These are phyloP conservation scores for Embidobia sp. DNA, from an alignment of 2,888 invertebrate genomes.

Conservation along the genomic window DNA sequence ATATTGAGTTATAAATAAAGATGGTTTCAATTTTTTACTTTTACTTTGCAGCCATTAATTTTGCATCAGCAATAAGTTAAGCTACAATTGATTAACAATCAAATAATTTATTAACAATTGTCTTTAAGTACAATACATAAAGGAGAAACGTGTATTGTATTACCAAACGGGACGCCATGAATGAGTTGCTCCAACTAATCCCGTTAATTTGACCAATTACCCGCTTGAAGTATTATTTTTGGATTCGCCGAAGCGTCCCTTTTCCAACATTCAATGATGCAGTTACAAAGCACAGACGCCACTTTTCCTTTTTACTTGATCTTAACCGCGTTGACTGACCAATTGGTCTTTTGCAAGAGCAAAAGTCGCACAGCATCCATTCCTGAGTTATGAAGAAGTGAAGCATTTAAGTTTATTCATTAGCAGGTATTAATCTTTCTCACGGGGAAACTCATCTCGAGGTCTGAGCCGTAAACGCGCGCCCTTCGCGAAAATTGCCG, in stretches of 20 bases:
- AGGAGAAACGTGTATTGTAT: no score
- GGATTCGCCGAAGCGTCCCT: slow-evolving; percentile 1
- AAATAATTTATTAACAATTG: no score
- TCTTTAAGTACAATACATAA: no score
- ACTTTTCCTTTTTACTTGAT: slow-evolving; percentile 37
- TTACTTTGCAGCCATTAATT: no score
- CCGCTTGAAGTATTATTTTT: slow-evolving; percentile 16
- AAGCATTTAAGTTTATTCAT: slow-evolving; percentile 60
- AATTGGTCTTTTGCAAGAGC: slow-evolving; percentile 18
- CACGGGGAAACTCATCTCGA: slow-evolving; percentile 51
- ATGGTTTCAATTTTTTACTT: no score
- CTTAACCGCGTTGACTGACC: slow-evolving; percentile 33
- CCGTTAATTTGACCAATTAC: slow-evolving; percentile 16
- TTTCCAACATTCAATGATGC: slow-evolving; percentile 5
- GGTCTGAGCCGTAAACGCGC: slow-evolving; percentile 52
- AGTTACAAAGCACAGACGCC: slow-evolving; percentile 29
- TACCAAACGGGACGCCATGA: not conserved
- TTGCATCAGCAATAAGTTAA: no score
- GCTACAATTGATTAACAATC: no score
- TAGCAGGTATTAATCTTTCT: slow-evolving; percentile 56
- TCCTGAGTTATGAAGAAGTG: slow-evolving; percentile 50
- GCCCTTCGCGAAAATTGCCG: slow-evolving; percentile 55
- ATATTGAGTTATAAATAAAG: no score
- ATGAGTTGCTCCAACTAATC: slow-evolving; percentile 3
- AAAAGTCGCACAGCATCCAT: slow-evolving; percentile 13